Percentiles rank a stretch among this genome's conserved stretches.
Evolutionary conservation across 2,888 invertebrate species (phyloP).

Genomic region (Palloptera scutellata): DNA sequence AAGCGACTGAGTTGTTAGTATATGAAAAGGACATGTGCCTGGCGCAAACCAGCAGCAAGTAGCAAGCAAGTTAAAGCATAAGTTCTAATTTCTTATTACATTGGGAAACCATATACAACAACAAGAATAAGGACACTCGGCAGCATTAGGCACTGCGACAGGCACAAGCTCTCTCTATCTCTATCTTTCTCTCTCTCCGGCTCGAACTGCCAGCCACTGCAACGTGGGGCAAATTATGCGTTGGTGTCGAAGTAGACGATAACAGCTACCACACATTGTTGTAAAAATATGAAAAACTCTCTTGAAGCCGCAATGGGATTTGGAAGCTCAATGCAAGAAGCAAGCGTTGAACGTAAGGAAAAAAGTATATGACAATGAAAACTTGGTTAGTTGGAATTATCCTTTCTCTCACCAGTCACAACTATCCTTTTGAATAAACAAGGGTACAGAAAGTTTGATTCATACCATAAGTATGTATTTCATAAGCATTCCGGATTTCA

Average conservation of each 20-base stretch:
- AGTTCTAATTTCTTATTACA: conserved; percentile 56
- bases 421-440: too few relatives aligned
- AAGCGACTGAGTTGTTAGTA: background rate
- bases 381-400: background rate
- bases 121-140: background rate
- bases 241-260: background rate
- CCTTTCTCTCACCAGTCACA: background rate
- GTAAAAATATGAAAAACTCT: conserved; percentile 10
- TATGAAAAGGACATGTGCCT: background rate
- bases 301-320: conserved; percentile 22
- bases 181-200: too few relatives aligned
- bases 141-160: background rate
- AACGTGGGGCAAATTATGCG: conserved; percentile 7
- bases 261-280: too few relatives aligned
- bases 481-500: too few relatives aligned
- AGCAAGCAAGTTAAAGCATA: conserved; percentile 38
- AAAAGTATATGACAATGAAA: background rate
- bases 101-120: background rate
- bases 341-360: background rate
- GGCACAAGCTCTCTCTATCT: background rate
- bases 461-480: too few relatives aligned
- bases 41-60: background rate
- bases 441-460: too few relatives aligned
- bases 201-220: background rate
- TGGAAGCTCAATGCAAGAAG: background rate